Percentiles rank a stretch among this genome's conserved stretches.
These are phyloP conservation scores for Cynopterus brachyotis DNA, from an alignment of 2,113 vertebrate species.

Conservation along the genomic window DNA sequence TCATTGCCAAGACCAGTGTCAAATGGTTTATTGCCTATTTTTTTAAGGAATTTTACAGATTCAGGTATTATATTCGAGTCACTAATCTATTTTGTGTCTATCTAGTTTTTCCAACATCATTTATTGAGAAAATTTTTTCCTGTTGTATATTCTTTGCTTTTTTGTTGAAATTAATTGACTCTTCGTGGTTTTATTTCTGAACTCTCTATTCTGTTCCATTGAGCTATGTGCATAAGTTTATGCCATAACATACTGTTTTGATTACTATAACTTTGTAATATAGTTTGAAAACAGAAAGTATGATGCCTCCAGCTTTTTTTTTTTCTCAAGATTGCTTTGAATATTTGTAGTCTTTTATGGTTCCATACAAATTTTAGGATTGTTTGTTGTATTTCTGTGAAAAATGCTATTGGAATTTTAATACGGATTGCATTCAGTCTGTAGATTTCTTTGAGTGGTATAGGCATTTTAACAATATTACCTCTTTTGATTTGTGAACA, in stretches of 20 bases:
- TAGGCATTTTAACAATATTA: not conserved
- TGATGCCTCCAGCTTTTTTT: not conserved
- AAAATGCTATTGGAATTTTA: not conserved
- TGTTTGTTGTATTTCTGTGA: not conserved
- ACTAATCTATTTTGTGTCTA: not conserved
- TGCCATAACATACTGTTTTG: not conserved
- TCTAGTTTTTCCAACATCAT: not conserved
- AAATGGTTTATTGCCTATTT: not conserved
- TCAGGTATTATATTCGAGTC: not conserved
- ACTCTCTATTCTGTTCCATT: not conserved
- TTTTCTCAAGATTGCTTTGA: not conserved
- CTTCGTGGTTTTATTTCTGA: not conserved
- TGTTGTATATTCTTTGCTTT: not conserved
- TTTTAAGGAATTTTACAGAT: not conserved
- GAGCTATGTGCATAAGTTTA: not conserved
- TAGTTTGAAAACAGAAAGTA: not conserved
- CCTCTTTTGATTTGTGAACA: not conserved
- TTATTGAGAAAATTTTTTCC: not conserved
- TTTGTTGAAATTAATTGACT: not conserved
- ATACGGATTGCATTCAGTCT: not conserved
- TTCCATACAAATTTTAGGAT: not conserved
- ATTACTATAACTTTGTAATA: not conserved
- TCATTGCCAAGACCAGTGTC: not conserved
- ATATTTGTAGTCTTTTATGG: not conserved
- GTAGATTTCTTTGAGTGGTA: not conserved